phyloP scores from a whole-genome alignment of 1,140 invertebrate genomes.

The Cepaea nemoralis region DNA sequence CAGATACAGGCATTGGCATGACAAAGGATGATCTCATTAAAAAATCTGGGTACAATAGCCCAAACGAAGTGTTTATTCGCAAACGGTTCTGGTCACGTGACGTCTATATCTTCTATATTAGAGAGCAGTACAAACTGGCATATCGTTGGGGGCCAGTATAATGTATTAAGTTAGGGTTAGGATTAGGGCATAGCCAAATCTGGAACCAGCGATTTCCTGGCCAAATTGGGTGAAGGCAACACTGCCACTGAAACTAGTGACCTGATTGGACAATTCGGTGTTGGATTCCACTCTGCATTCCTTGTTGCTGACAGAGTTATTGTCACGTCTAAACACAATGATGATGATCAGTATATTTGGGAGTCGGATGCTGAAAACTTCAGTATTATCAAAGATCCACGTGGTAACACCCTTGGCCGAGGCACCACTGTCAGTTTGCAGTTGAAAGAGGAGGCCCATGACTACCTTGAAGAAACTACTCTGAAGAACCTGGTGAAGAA shows the following conservation, averaged over 20 bases:
- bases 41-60: slow-evolving; percentile 98
- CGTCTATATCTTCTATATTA: too few relatives aligned
- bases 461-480: slow-evolving; percentile 94
- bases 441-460: slow-evolving; percentile 95
- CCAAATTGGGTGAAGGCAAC: slow-evolving; percentile 86
- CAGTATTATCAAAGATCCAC: slow-evolving; percentile 91
- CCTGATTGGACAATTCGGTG: slow-evolving; percentile 88
- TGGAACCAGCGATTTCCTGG: slow-evolving; percentile 97
- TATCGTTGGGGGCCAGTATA: too few relatives aligned
- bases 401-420: slow-evolving; percentile 89
- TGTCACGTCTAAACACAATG: slow-evolving; percentile 95
- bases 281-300: slow-evolving; percentile 98
- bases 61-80: too few relatives aligned
- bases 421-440: slow-evolving; percentile 88
- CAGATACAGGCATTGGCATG: slow-evolving; percentile 98
- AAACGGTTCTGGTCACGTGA: too few relatives aligned
- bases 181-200: slow-evolving; percentile 99
- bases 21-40: slow-evolving; percentile 93
- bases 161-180: too few relatives aligned
- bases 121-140: too few relatives aligned
- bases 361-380: slow-evolving; percentile 90
- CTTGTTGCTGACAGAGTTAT: slow-evolving; percentile 76
- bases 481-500: slow-evolving; percentile 93
- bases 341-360: slow-evolving; percentile 97
- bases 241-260: slow-evolving; percentile 67